Base-by-base conservation (phyloP, 2,113 vertebrate species). In the Thinocorus orbignyianus region DNA sequence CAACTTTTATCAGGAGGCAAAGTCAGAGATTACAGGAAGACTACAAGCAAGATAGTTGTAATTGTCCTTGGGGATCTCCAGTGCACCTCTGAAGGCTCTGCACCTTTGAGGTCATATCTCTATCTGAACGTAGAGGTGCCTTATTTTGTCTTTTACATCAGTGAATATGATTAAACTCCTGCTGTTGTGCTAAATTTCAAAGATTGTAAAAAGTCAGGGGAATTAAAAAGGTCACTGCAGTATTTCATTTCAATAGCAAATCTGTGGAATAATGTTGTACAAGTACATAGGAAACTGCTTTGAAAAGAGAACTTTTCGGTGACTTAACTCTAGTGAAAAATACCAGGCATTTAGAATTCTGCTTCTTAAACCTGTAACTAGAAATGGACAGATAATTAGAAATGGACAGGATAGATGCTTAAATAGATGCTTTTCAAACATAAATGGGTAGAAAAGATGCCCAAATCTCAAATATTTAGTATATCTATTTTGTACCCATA, bases 101-200 rank as follows among this genome's bases (percentile, higher is more conserved):
- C 64, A 92, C 91, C 94, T 95, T 96, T 88, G 97, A 97, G 97
- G 97, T 97, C 97, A 93, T 94, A 92, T 89, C 91, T 97, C 91
- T 95, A 86, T 95, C 88, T 80, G 96, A 97, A 97, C 8, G 81
- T 95, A 97, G 96, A 98, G 97, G 97, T 97, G 95, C 95, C 95
- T 98, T 98, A 97, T 97, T 98, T 98, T 98, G 97, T 97, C 97
- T 98, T 97, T 95, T 98, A 97, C 93, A 95, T 93, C 73, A 64
- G 82, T 95, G 97, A 97, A 97, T 97, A 97, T 97, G 97, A 98
- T 98, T 98, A 98, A 98, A 98, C 96, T 96, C 96, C 95, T 94
- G 96, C 97, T 98, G 97, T 98, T 98, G 97, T 97, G 97, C 96
- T 97, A 97, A 98, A 98, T 98, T 98, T 98, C 97, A 97, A 97